Evolutionary conservation across 2,113 vertebrate species (phyloP).

Genomic region (Pseudorasbora parva): DNA sequence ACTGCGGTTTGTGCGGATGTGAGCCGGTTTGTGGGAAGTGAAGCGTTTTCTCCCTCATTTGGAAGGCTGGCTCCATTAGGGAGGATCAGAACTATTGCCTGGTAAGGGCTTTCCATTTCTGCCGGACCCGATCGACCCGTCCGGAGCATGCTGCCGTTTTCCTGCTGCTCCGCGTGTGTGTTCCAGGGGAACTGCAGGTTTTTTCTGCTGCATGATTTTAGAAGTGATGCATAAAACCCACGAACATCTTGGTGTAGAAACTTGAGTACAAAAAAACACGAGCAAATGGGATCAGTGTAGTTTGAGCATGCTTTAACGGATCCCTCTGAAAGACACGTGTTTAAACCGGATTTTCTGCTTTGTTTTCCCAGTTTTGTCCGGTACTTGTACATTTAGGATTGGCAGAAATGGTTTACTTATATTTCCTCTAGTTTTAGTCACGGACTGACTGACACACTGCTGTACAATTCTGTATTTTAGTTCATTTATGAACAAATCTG

Average conservation of each 20-base stretch:
- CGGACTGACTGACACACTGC: not conserved
- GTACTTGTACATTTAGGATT: no score
- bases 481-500: not conserved
- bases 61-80: slow-evolving; percentile 46
- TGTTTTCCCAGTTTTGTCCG: not conserved
- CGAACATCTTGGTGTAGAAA: no score
- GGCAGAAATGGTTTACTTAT: no score
- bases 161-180: not conserved
- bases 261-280: not conserved
- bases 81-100: slow-evolving; percentile 44
- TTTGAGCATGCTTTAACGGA: not conserved
- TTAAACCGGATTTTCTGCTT: not conserved
- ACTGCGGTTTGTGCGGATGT: slow-evolving; percentile 53
- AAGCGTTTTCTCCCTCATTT: slow-evolving; percentile 33
- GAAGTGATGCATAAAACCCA: not conserved
- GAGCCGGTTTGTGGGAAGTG: slow-evolving; percentile 49
- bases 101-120: slow-evolving; percentile 49
- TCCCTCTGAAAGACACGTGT: not conserved
- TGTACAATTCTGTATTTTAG: not conserved
- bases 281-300: not conserved
- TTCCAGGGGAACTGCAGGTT: not conserved
- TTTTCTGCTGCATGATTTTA: not conserved
- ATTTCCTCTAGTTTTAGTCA: not conserved
- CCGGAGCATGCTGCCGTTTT: not conserved
- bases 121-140: not conserved